These are phyloP conservation scores for Steinernema feltiae DNA, from an alignment of 1,140 invertebrate genomes.

Conservation along the genomic window DNA sequence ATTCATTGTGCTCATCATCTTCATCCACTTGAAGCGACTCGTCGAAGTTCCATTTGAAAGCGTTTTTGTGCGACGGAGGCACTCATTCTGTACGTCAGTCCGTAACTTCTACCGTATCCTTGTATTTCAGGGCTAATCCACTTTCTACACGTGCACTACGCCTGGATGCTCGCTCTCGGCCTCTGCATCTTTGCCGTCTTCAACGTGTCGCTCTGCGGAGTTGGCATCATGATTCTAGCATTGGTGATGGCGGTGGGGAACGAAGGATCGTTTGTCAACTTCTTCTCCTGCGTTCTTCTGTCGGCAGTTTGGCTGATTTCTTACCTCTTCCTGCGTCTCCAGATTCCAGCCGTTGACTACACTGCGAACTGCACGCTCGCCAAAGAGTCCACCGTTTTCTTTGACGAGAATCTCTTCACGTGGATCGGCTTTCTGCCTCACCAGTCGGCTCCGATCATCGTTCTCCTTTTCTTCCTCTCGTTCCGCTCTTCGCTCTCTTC, in stretches of 20 bases:
- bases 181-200: not conserved
- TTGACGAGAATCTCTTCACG: not conserved
- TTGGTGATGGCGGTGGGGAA: not conserved
- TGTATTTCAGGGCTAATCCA: not conserved
- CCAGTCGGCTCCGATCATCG: not conserved
- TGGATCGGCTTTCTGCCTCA: not conserved
- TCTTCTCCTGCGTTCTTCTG: not conserved
- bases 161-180: not conserved
- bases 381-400: not conserved
- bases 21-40: not conserved
- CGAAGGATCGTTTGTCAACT: not conserved
- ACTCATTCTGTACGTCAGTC: not conserved
- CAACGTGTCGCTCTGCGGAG: not conserved
- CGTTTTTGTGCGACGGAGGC: not conserved
- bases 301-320: not conserved
- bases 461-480: not conserved
- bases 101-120: not conserved
- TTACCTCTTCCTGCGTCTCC: not conserved
- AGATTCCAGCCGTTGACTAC: not conserved
- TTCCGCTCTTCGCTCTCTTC: not conserved
- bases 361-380: not conserved
- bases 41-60: not conserved
- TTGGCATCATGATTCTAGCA: not conserved
- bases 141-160: not conserved
- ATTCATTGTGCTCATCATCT: not conserved